Base-by-base conservation (phyloP, 2,113 vertebrate genomes). In the Clarias macrocephalus region DNA sequence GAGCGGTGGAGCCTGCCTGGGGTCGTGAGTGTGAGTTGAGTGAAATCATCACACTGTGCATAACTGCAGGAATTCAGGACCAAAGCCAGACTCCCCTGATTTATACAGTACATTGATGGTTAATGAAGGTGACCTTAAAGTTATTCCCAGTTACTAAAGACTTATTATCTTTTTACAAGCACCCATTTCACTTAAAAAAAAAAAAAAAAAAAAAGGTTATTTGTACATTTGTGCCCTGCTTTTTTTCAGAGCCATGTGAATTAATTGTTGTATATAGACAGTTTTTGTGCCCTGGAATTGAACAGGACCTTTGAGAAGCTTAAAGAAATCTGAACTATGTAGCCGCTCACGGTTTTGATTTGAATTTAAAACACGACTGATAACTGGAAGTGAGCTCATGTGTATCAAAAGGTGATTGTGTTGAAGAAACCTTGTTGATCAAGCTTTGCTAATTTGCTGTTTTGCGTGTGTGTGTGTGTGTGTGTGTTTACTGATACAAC, bases 151-250 rank as follows among this genome's bases (percentile, higher is more conserved):
- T 63, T 12, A 62, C 85, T 56, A 84, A 88, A 68, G 62, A 88
- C 85, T 84, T 65, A 37, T 86, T 1, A 82, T 48, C 62, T 80
- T 85, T 85, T 85, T 81, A 84, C 76, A 33, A 54, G 54, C 62
- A 54, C 30, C 16, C 59, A 60, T 89, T 72, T 80, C 62, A 73
- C 57, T 63, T 85, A 62, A 72, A 84, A 85, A 28, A 73, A 88
- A 88, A 84, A 79, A n/a, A 56, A 52, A 5, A 11, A 88, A 25
- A 73, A 88, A 83, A 85, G 80, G 28, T 85, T 60, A 66, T 72
- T 81, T 90, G 87, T 92, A 91, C 85, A 90, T 92, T 90, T 90
- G 90, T 89, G 90, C 91, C 91, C 91, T 92, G 88, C 85, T 87
- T 84, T 84, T 83, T 56, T 23, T 19, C 81, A 80, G 25, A 90